Evolutionary conservation across 1,140 invertebrate genomes (phyloP), one percentile per base, ranked within the genome.

Genomic region (Plodia interpunctella): DNA sequence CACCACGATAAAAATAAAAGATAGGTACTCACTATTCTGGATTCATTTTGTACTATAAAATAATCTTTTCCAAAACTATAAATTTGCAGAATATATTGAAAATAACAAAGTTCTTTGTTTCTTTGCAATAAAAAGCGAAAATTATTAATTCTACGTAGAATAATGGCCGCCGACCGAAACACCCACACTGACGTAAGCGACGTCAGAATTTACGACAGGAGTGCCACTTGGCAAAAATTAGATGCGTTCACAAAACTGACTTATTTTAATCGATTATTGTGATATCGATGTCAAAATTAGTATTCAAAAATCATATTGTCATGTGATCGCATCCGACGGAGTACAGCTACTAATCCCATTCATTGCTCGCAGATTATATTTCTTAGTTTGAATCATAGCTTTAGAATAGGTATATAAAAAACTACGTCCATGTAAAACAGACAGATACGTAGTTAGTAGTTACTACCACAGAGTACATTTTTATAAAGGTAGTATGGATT

Each of bases 81-180:
- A 68, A 65, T 60, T 62, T 71, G 57, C 57, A 70, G 63, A 77
- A 65, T 76, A 68, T 76, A 69, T 77, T 59, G 62, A 68, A 78
- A 82, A 78, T 76, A 77, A 53, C 76, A 62, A 75, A 74, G 57
- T 80, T 78, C 83, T 86, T 87, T 87, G 83, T 87, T 88, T 79
- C 68, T 70, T 49, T 60, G 75, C 71, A 76, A 72, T 72, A 88
- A 84, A 85, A 73, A 85, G 79, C 78, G 78, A 86, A 86, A 84
- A 72, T 75, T 78, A 77, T 71, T 82, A 80, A 77, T 81, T 85
- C 75, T 81, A 87, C 83, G 86, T 87, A 87, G 84, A 81, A 83
- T 79, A 87, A 89, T 87, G 87, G 87, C 86, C 76, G 86, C 84
- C 87, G 77, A 80, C 72, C 70, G 81, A 86, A 80, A 87, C 86